Base-by-base conservation (phyloP, 2,888 invertebrate genomes). In the Tenthredo amoena region DNA sequence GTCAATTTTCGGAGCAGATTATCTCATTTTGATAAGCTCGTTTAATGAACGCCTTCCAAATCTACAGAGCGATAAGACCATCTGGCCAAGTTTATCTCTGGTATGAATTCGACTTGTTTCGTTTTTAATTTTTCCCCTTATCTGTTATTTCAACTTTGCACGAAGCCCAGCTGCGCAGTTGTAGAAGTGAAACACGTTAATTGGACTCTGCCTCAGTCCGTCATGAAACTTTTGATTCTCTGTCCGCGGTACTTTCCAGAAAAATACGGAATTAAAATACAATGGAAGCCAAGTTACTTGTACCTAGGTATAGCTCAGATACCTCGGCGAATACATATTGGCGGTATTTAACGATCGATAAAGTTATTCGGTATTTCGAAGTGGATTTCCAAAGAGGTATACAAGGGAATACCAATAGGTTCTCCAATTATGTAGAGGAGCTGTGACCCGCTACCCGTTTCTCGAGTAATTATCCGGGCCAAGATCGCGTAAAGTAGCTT, bases 391-490 rank as follows among this genome's bases (percentile, higher is more conserved):
- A 7, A 31, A 50, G 40, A 21, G 74, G 21, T 43, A 31, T 21
- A 4, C 18, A 55, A 31, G 34, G 3, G 31, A 55, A 77, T 77
- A 7, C n/a, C 55, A 40, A 77, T 55, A 77, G 77, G 77, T 55
- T 34, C 77, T 55, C 77, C 34, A 77, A 77, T 77, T 55, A 77
- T 77, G 77, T 77, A 55, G 31, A 77, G 34, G 9, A 55, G 34
- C 47, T 50, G 50, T 68, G 68, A 68, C 31, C 34, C 18, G 34
- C 34, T 7, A 26, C 34, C 18, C 6, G 55, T 10, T 77, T 31
- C 9, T 34, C 68, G 31, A 77, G 77, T 77, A 77, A 77, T 77
- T 77, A 77, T 77, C 55, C 31, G n/a, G 34, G 55, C 77, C 55
- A 55, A 7, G 50, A 50, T 55, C 26, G 50, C 31, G 55, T 7